phyloP scores from a whole-genome alignment of 2,888 invertebrate species.

The Trachelus troglodyta region DNA sequence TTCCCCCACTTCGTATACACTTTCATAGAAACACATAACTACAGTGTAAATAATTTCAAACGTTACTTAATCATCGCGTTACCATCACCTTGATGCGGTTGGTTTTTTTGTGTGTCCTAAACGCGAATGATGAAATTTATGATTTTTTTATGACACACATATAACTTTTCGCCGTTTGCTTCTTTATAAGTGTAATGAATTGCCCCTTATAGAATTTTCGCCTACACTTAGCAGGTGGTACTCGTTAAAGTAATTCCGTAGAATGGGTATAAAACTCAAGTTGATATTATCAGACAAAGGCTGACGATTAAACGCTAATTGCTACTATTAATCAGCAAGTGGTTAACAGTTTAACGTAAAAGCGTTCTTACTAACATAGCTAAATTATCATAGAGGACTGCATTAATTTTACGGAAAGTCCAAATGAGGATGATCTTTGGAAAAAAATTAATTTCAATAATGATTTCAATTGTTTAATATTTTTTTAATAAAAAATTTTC shows the following conservation, averaged over 20 bases:
- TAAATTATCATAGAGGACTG: background rate
- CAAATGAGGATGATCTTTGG: background rate
- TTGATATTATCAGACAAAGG: background rate
- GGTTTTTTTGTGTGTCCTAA: background rate
- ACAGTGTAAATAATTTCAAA: background rate
- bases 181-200: background rate
- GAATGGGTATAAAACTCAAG: background rate
- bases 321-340: background rate
- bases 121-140: background rate
- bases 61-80: background rate
- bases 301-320: background rate
- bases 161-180: background rate
- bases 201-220: background rate
- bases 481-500: background rate
- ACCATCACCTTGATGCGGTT: background rate
- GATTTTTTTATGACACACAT: background rate
- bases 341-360: background rate
- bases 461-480: background rate
- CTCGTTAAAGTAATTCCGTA: background rate
- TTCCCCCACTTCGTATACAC: background rate
- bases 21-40: background rate
- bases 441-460: background rate
- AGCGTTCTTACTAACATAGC: background rate
- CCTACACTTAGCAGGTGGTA: background rate
- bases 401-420: background rate